Evolutionary conservation across 2,113 vertebrate species (phyloP).

Genomic region (Ploceus nigricollis): DNA sequence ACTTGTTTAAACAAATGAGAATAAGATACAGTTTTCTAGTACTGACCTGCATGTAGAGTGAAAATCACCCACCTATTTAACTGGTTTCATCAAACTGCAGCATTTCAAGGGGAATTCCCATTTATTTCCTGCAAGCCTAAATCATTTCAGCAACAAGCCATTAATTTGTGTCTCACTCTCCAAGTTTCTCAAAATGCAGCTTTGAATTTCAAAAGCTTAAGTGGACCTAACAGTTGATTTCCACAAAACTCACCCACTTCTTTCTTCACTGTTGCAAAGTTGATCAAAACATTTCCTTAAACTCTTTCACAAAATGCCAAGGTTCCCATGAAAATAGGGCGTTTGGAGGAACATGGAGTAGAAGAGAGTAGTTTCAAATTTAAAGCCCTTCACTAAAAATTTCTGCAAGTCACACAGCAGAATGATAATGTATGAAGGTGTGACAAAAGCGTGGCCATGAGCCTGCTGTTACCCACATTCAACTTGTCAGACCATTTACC

Average conservation of each 20-base stretch:
- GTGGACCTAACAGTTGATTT: background rate
- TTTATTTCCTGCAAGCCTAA: background rate
- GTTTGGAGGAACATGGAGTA: fast-evolving
- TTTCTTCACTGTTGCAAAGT: background rate
- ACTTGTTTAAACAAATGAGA: background rate
- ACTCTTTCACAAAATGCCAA: background rate
- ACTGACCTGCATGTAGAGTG: background rate
- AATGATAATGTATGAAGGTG: fast-evolving
- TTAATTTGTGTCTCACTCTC: background rate
- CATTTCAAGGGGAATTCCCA: background rate
- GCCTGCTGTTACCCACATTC: background rate
- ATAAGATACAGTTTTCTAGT: background rate
- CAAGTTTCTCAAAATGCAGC: background rate
- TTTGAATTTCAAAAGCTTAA: background rate
- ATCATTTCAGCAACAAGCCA: background rate
- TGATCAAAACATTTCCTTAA: background rate
- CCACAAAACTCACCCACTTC: background rate
- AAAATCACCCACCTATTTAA: background rate
- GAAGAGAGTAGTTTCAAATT: background rate
- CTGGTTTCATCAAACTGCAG: background rate
- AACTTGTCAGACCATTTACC: background rate
- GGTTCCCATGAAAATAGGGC: background rate
- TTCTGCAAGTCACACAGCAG: background rate
- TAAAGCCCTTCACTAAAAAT: background rate
- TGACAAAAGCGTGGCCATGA: background rate